A percentile compares a stretch with the other conserved stretches of the same genome.
phyloP scores from a whole-genome alignment of 2,888 invertebrate genomes.

The Rotaria magnacalcarata region DNA sequence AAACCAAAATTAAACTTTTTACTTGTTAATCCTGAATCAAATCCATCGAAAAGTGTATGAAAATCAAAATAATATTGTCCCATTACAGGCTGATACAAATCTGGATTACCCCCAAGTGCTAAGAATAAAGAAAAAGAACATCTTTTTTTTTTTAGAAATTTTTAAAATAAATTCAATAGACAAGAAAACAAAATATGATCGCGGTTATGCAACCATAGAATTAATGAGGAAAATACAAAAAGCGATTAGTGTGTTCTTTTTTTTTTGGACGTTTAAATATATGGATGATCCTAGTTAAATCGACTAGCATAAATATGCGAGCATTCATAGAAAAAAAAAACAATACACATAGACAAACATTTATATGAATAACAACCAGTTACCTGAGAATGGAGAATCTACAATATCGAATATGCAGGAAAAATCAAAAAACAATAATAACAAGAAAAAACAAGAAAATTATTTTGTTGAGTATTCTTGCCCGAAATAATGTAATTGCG shows the following conservation, averaged over 20 bases:
- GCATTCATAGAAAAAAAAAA: not conserved
- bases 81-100: constrained; percentile 95
- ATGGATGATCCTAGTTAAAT: not conserved
- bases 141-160: no score
- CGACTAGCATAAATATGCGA: not conserved
- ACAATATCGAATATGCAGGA: not conserved
- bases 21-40: constrained; percentile 60
- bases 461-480: no score
- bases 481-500: no score
- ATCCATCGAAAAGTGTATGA: constrained; percentile 70
- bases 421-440: not conserved
- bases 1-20: constrained; percentile 41
- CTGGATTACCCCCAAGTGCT: constrained; percentile 78
- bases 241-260: not conserved
- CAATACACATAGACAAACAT: not conserved
- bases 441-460: no score
- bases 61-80: constrained; percentile 72
- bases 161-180: not conserved
- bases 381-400: constrained; percentile 26
- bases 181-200: not conserved
- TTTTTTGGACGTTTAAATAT: not conserved
- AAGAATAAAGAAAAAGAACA: constrained; percentile 49
- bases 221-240: not conserved
- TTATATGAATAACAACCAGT: not conserved
- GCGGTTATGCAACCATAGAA: not conserved